These are phyloP conservation scores for Bradysia coprophila DNA, from an alignment of 1,140 invertebrate genomes.

Conservation along the genomic window DNA sequence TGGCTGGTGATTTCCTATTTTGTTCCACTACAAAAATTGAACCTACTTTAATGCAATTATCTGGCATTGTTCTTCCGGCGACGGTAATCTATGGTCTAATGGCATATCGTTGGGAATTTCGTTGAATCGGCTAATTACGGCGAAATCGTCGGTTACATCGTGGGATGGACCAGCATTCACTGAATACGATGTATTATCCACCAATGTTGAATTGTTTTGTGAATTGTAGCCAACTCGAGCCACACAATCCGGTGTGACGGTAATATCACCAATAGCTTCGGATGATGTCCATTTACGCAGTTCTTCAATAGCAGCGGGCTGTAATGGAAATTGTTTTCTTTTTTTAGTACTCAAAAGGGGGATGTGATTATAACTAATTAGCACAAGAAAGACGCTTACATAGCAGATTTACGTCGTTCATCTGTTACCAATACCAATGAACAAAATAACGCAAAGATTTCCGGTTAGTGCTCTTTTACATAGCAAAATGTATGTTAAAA, in stretches of 20 bases:
- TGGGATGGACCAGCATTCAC: neutral
- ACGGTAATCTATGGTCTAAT: conserved; percentile 62
- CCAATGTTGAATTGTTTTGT: conserved; percentile 2
- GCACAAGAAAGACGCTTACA: too few relatives aligned
- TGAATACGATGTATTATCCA: neutral
- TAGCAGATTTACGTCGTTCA: too few relatives aligned
- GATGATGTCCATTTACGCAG: conserved; percentile 66
- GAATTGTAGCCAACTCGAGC: conserved; percentile 21
- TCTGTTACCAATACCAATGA: too few relatives aligned
- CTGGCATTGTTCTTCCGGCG: conserved; percentile 63
- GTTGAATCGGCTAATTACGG: conserved; percentile 15
- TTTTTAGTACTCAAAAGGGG: too few relatives aligned
- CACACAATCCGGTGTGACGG: conserved; percentile 53
- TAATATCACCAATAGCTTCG: conserved; percentile 64
- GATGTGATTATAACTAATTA: too few relatives aligned
- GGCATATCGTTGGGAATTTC: conserved; percentile 41
- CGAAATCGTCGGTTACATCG: neutral
- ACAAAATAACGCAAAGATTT: too few relatives aligned
- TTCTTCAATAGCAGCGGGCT: conserved; percentile 63
- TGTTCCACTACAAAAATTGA: neutral
- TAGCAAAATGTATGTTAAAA: too few relatives aligned
- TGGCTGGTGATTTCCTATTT: neutral
- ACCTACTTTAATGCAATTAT: conserved; percentile 59
- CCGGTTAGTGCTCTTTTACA: too few relatives aligned
- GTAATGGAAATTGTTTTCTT: too few relatives aligned